Base-by-base conservation (phyloP, 2,113 vertebrate genomes). In the Ctenodactylus gundi region DNA sequence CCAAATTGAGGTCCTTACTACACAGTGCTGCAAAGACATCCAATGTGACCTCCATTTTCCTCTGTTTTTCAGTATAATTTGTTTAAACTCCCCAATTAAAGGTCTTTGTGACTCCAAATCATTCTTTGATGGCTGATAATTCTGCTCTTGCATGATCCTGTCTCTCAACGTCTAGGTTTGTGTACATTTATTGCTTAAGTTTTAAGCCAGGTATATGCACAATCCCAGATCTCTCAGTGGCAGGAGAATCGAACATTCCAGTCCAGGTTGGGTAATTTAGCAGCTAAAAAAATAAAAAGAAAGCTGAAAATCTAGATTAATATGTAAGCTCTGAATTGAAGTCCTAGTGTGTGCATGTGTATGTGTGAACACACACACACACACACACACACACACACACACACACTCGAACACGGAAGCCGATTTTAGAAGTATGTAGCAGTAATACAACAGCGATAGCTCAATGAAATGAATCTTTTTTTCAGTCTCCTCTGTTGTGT, bases 131-230 rank as follows among this genome's bases (percentile, higher is more conserved):
- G 75, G 72, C 51, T 36, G 58, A 20, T 77, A 64, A 62, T 34
- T 62, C 44, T 44, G 3, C 25, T 72, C 20, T 39, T 46, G 53
- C 9, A 3, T 9, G 39, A 20, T 39, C 41, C 39, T 65, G 11
- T n/a, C 8, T 75, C 29, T 78, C 1, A 6, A 49, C 14, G 7
- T n/a, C 15, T 49, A 1, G 0, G 0, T 70, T 60, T 70, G 12
- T 39, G 9, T 53, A 36, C 41, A 27, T 29, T 14, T 46, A 55
- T 80, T 20, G 21, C 23, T 25, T 64, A 41, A 21, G 20, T 88
- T 73, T 85, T 39, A 49, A 62, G 10, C 17, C 9, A 10, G 72
- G 46, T 31, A 34, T 51, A 51, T 11, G 8, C 44, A 9, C 23
- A 31, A 72, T 27, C 70, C 41, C 14, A 31, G 70, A 25, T 17